phyloP scores from a whole-genome alignment of 2,113 vertebrate species.

The Rousettus leschenaultii region DNA sequence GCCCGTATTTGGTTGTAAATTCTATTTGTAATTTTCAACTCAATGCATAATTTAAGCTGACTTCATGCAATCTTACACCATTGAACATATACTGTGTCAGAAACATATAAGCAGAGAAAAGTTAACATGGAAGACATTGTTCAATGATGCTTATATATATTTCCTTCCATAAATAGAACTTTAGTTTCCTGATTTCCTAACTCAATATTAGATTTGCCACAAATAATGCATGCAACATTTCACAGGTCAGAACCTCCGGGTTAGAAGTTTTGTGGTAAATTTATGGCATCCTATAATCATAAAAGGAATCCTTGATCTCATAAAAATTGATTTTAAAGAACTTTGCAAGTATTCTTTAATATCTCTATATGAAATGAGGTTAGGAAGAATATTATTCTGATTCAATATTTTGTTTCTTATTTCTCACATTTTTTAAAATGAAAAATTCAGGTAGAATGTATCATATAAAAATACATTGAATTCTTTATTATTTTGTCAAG shows the following conservation, averaged over 20 bases:
- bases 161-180: slow-evolving; percentile 14
- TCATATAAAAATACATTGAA: neutral
- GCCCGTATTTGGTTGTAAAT: neutral
- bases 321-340: slow-evolving; percentile 34
- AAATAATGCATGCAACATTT: slow-evolving; percentile 11
- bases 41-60: neutral
- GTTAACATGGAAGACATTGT: neutral
- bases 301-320: neutral
- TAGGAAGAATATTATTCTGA: neutral
- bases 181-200: neutral
- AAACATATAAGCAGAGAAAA: slow-evolving; percentile 32
- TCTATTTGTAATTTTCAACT: neutral
- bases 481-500: neutral
- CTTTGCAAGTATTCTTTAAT: neutral
- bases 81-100: neutral
- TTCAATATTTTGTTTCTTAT: slow-evolving; percentile 27
- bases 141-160: neutral
- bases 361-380: neutral
- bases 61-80: neutral
- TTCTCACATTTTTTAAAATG: neutral
- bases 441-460: neutral
- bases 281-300: neutral
- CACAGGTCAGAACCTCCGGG: neutral
- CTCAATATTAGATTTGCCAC: slow-evolving; percentile 28
- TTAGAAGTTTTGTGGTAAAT: slow-evolving; percentile 12